These are phyloP conservation scores for Parnassius mnemosyne DNA, from an alignment of 2,888 invertebrate species.

Conservation along the genomic window DNA sequence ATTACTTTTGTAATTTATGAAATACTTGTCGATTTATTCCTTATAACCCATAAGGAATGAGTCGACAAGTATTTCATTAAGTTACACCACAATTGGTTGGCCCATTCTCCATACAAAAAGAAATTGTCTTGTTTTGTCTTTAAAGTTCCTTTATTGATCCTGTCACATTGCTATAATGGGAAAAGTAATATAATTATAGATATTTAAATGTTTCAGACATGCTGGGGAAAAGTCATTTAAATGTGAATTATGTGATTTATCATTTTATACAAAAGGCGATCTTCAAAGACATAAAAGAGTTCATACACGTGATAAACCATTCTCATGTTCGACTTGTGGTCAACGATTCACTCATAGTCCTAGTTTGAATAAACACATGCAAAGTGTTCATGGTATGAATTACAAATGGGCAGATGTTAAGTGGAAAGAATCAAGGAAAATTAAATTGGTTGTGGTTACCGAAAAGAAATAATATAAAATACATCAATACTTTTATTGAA, in stretches of 20 bases:
- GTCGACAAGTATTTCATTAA: too few relatives aligned
- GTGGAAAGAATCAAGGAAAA: constrained; percentile 31
- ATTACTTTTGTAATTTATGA: too few relatives aligned
- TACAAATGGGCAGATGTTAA: constrained; percentile 64
- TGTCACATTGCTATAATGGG: too few relatives aligned
- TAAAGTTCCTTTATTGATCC: too few relatives aligned
- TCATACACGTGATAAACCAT: constrained; percentile 69
- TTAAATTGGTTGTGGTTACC: constrained; percentile 33
- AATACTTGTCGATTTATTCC: too few relatives aligned
- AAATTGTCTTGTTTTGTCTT: too few relatives aligned
- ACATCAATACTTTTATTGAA: constrained; percentile 5
- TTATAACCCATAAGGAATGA: too few relatives aligned
- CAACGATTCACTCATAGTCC: constrained; percentile 67
- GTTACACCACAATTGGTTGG: too few relatives aligned
- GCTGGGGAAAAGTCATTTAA: constrained; percentile 62
- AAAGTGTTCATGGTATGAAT: constrained; percentile 59
- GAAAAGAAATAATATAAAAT: constrained; percentile 33
- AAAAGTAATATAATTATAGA: too few relatives aligned
- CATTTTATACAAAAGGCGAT: constrained; percentile 63
- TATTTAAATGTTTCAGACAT: constrained; percentile 43
- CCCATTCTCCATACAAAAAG: too few relatives aligned
- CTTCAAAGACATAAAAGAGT: constrained; percentile 61
- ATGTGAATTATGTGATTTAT: constrained; percentile 57
- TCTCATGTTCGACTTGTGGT: constrained; percentile 60
- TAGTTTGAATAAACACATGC: constrained; percentile 73